A percentile compares a stretch with the other conserved stretches of the same genome.
Conservation (phyloP, 2,113 vertebrate genomes). For the Oryzias woworae region DNA sequence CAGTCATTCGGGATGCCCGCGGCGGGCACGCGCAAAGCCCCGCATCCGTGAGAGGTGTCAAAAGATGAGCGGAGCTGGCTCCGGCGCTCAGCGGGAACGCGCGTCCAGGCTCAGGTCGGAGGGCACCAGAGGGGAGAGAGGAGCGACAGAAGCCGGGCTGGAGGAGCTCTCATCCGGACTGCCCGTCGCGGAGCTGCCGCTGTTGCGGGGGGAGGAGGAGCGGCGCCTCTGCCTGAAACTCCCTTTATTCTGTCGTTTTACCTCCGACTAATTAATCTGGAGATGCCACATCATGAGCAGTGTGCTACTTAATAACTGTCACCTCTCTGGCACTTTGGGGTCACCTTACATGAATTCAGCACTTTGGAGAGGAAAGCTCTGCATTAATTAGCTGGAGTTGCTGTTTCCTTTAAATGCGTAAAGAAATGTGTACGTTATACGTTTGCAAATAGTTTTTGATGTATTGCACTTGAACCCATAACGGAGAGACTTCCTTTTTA, state of each 20-base stretch:
- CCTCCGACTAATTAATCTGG: constrained; percentile 55
- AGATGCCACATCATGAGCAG: constrained; percentile 58
- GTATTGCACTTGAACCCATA: too few relatives aligned
- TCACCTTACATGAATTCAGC: constrained; percentile 53
- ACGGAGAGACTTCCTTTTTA: too few relatives aligned
- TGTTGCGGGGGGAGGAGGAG: constrained; percentile 60
- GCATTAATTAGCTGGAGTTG: background rate
- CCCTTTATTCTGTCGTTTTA: constrained; percentile 32
- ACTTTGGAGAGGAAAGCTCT: constrained; percentile 47
- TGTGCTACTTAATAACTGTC: constrained; percentile 61
- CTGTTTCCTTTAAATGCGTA: too few relatives aligned
- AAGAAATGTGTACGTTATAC: too few relatives aligned
- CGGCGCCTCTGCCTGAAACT: constrained; percentile 56
- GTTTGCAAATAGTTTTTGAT: too few relatives aligned
- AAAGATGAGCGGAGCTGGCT: constrained; percentile 77
- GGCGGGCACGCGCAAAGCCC: constrained; percentile 50
- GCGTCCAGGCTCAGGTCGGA: constrained; percentile 62
- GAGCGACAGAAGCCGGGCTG: constrained; percentile 64
- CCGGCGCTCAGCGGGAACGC: constrained; percentile 63
- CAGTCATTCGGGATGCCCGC: constrained; percentile 24
- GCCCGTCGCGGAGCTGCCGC: constrained; percentile 65
- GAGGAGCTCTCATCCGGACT: constrained; percentile 63
- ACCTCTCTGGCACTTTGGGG: constrained; percentile 61
- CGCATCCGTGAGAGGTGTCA: constrained; percentile 55
- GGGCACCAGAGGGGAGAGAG: constrained; percentile 56